Base-by-base conservation (phyloP, 2,888 invertebrate genomes). In the Eumerus sabulonum region DNA sequence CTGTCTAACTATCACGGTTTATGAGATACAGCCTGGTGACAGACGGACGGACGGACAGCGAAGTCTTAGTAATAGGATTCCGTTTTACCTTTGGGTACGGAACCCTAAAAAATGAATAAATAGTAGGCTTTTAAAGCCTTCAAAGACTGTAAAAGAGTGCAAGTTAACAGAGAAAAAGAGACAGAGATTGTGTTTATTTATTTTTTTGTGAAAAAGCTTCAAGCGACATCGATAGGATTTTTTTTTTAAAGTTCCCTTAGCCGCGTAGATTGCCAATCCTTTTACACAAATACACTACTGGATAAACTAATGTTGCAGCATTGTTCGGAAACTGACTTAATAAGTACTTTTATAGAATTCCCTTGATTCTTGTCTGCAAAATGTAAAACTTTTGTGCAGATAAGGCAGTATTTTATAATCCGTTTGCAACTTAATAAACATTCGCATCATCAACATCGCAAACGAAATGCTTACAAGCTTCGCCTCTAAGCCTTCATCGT, bases 401-500 rank as follows among this genome's bases (percentile, higher is more conserved):
- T 76, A 76, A 76, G 76, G 76, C 76, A 72, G 66, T 48, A 36
- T 56, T 57, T 47, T 36, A 63, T 40, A 63, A 48, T 48, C 12
- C 38, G 17, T 35, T 57, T 48, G 50, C 35, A 60, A 54, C 18
- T 19, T 16, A n/a, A 45, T 36, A 5, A 42, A 42, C 9, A 18
- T 40, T 56, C 27, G 57, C 68, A 45, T 63, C 51, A 16, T 48
- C 12, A 17, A 19, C 45, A 19, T 38, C 12, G 13, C 18, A 27
- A 27, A 27, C 27, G 27, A 27, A 7, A 27, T 27, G 27, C 7
- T 27, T 27, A 4, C 2, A 27, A 17, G 42, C 27, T 42, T 19
- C 38, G 7, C 13, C 17, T 42, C 14, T 18, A 54, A 19, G 9
- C 18, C 40, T 18, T 56, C 13, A 11, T 19, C 19, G 14, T 27